Evolutionary conservation across 2,888 invertebrate genomes (phyloP), one percentile per base, ranked within the genome.

Genomic region (Tipula helvola): DNA sequence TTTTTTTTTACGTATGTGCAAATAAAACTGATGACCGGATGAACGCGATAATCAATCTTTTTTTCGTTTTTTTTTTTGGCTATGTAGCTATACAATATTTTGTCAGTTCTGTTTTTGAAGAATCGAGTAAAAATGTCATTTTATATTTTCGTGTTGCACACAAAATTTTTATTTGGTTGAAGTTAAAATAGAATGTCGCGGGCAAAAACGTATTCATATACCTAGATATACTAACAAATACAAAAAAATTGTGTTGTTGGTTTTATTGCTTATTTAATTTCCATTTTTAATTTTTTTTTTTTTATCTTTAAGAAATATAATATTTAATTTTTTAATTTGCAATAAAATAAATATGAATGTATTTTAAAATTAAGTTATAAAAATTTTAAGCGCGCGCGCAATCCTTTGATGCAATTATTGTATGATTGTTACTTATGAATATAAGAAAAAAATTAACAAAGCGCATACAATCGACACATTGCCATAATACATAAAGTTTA

Each of bases 1-100:
- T 84, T 84, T 84, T 83, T 83, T 83, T 83, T 36, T 28, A 16
- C 12, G 10, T 84, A 41, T 84, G 41, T 84, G 41, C 84, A 84
- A 84, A 84, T 84, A 84, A 84, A 84, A 84, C 36, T 84, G 84
- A 84, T 84, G 84, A 84, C 84, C 84, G 84, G 84, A 84, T 84
- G 84, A 84, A 84, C n/a, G 36, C 39, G 84, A 84, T 84, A 84
- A 84, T 84, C 84, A 84, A 84, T 84, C 84, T 84, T 84, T 39
- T 83, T 83, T 44, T 52, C n/a, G n/a, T 52, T n/a, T 7, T 39
- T n/a, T 71, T 71, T 71, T 10, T 8, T 10, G 28, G 71, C 28
- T 28, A 28, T 28, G 28, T 28, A 28, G 16, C 10, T 52, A 52
- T 57, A 18, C 57, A 18, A 18, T 18, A 57, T 18, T 16, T 57